Evolutionary conservation across 2,113 vertebrate genomes (phyloP), one percentile per base, ranked within the genome.

Genomic region (Lanius collurio): DNA sequence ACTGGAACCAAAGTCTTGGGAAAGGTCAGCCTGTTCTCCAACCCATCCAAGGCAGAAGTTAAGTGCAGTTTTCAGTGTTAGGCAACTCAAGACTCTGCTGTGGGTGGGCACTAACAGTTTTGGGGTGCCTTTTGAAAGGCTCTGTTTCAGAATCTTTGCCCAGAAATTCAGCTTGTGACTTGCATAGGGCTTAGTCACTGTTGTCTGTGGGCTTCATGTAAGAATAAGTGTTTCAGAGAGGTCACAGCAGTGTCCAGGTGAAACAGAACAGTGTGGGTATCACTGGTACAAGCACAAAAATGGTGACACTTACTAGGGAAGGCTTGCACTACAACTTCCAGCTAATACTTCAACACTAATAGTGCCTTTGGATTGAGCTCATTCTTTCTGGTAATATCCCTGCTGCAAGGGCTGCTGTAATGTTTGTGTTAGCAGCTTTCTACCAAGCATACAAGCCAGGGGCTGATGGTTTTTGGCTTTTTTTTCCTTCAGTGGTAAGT

Each of bases 351-450:
- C 53, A 76, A 62, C 71, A 13, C 59, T 87, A 65, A 56, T 35
- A 84, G 73, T 56, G 78, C 76, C 65, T 91, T 92, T 96, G 78
- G 83, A 93, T 93, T 0, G 3, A 78, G 76, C 95, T 97, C 49
- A 30, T 52, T 75, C 92, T 94, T 96, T 96, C 94, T 97, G 85
- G 93, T 90, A 94, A 67, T 82, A 64, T 92, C 83, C 55, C 90
- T 94, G 94, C 88, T 95, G 71, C 76, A 93, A 67, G 68, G 82
- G 39, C 89, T 97, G 75, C 78, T 91, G 49, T 79, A 47, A n/a
- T 87, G 90, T 89, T 90, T 94, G 90, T 79, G 88, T 90, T 97
- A 93, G 94, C 83, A 95, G 81, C 90, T 93, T 93, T 94, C 88
- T 94, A 71, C 89, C 91, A 85, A 62, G 69, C 68, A 13, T 73